Base-by-base conservation (phyloP, 2,113 vertebrate genomes). In the Suncus etruscus region DNA sequence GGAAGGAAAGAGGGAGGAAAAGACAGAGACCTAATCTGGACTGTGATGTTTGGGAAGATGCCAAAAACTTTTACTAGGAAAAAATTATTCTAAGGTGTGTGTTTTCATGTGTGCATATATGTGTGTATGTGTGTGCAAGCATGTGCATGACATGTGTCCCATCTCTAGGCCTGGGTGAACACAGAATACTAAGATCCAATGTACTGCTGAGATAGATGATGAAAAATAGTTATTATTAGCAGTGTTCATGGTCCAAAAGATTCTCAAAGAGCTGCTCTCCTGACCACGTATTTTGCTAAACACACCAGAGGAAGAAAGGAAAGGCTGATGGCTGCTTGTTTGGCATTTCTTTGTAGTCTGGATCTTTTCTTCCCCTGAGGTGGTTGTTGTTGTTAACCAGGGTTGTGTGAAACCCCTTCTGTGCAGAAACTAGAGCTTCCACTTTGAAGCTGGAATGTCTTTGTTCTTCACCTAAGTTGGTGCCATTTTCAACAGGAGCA, bases 391-490 rank as follows among this genome's bases (percentile, higher is more conserved):
- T 96, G 88, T 97, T 97, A 97, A 96, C 95, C 31, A 4, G 11
- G 83, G 50, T 76, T 94, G 95, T 93, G 92, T 96, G 97, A 98
- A 97, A 96, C 91, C 94, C 96, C 96, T 97, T 90, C 96, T 97
- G 96, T 95, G 97, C 96, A 94, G 95, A 96, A 97, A 97, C 92
- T 93, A 89, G 90, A 96, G 97, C 96, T 93, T 85, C 96, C 48
- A 8, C 98, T 98, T 99, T 99, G 98, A 99, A 98, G 98, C 98
- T 96, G 86, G 96, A 97, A 97, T 96, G 97, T 97, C 98, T 98
- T 99, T 99, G 98, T 98, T 98, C 98, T 98, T 98, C 97, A 98
- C 98, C 98, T 98, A 98, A 98, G 97, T 98, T 97, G 96, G 98
- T 97, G 97, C 97, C 96, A 98, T 98, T 98, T 98, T 97, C 95